These are phyloP conservation scores for Malurus cyaneus DNA, from an alignment of 2,113 vertebrate genomes.

Conservation along the genomic window DNA sequence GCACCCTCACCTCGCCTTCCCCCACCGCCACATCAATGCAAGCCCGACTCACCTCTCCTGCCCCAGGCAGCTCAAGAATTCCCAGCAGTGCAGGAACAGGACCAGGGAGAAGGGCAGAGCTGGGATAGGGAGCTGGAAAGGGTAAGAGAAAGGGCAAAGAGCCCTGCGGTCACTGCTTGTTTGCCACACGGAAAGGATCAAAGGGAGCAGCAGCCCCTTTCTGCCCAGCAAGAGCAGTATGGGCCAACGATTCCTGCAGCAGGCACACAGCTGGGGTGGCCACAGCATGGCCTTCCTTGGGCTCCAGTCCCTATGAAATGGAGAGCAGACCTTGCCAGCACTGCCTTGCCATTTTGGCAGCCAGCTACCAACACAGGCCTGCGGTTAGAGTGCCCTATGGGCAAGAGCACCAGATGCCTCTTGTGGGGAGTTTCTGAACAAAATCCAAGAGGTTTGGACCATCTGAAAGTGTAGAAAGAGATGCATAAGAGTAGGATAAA, in stretches of 20 bases:
- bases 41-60: not conserved
- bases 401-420: not conserved
- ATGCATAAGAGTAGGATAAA: not conserved
- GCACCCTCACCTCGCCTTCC: not conserved
- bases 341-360: not conserved
- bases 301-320: not conserved
- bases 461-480: not conserved
- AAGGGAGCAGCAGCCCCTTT: not conserved
- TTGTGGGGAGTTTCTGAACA: not conserved
- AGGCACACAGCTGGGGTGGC: not conserved
- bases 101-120: not conserved
- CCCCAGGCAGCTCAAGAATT: not conserved
- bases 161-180: not conserved
- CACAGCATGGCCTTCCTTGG: not conserved
- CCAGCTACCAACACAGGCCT: not conserved
- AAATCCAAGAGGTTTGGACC: not conserved
- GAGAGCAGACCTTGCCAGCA: not conserved
- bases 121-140: not conserved
- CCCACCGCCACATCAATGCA: not conserved
- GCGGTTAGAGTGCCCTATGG: not conserved
- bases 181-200: not conserved
- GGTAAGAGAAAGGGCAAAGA: conserved; percentile 1
- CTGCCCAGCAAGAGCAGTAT: not conserved
- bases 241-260: not conserved
- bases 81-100: not conserved